Evolutionary conservation across 2,797 vertebrate species (phyloP), one percentile per base, ranked within the genome.

Genomic region (Macrochelys suwanniensis): DNA sequence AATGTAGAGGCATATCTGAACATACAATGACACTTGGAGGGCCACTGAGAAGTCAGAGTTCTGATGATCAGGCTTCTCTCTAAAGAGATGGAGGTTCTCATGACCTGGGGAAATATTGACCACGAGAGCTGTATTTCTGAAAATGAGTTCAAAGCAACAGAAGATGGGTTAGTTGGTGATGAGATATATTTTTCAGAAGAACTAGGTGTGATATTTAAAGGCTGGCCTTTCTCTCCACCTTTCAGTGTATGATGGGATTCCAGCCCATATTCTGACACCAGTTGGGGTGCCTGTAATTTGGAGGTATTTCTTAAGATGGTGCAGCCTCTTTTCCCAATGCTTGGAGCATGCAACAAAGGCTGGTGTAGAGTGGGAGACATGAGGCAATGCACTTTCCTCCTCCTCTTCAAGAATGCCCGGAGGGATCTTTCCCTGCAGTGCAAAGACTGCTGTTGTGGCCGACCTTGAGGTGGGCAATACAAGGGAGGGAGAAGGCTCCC

Each of bases 1-100:
- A 96, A 96, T 85, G 87, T 82, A 95, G 76, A 96, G 96, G 94
- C 1, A 54, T 65, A 78, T 82, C 87, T 37, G 85, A 94, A 84
- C 26, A 93, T 84, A 54, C 89, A 54, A 88, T 92, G 92, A 57
- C 71, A 88, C 92, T 93, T n/a, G 6, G 68, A 80, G 86, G 54
- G 8, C 9, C 50, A 56, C 89, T 82, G 93, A 88, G 92, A 88
- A 94, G 81, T 81, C 83, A 96, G 84, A 68, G 47, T 15, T 80
- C 17, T 12, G 61, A 86, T 89, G 91, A 95, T 91, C 77, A 86
- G 57, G 19, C 53, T 11, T 90, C 47, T 33, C 68, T 91, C 7
- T 33, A 68, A 94, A 76, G 80, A 87, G 91, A 50, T 2, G 56
- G 59, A 91, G 49, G n/a, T 61, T 91, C 65, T 28, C 33, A 3